Evolutionary conservation across 2,888 invertebrate species (phyloP), one percentile per base, ranked within the genome.

Genomic region (Cheilosia soror): DNA sequence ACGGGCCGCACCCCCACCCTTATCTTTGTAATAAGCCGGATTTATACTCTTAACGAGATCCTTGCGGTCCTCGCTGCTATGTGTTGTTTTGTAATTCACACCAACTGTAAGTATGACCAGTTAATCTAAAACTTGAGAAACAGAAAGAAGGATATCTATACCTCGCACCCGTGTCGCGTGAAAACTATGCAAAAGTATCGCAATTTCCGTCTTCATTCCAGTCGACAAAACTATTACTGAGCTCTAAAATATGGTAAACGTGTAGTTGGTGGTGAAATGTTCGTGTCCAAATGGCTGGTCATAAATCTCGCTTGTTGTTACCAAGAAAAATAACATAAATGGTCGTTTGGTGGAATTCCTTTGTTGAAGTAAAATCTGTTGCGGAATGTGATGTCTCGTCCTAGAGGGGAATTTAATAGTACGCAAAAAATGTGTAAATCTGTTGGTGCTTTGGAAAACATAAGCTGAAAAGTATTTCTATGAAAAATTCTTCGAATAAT

Each of bases 221-320:
- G 11, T 4, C 20, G n/a, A 15, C 5, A 15, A 66, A 66, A 66
- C 51, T 66, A 66, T 65, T 37, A 13, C 13, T 20, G 13, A 47
- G 65, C 20, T 47, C 15, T 7, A 15, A n/a, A 44, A 7, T 29
- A 37, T n/a, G 5, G 62, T 29, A 44, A 4, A 44, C 60, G 37
- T 37, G 37, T 20, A 20, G 20, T 6, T 42, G 40, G 15, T 20
- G 27, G 7, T 29, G 44, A 31, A 62, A 65, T 51, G 33, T 49
- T 53, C 53, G 42, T 51, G 55, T 66, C 68, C 68, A 69, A 69
- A 69, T 69, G 44, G n/a, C 44, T 44, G 57, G 47, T 47, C 55
- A 57, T 57, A 69, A 57, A 68, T 68, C 42, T 15, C 15, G 15
- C 42, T 51, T 53, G 51, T 4, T 7, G n/a, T 15, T 37, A 20